A percentile compares a stretch with the other conserved stretches of the same genome.
Conservation (phyloP, 2,888 invertebrate species). For the Seladonia tumulorum region DNA sequence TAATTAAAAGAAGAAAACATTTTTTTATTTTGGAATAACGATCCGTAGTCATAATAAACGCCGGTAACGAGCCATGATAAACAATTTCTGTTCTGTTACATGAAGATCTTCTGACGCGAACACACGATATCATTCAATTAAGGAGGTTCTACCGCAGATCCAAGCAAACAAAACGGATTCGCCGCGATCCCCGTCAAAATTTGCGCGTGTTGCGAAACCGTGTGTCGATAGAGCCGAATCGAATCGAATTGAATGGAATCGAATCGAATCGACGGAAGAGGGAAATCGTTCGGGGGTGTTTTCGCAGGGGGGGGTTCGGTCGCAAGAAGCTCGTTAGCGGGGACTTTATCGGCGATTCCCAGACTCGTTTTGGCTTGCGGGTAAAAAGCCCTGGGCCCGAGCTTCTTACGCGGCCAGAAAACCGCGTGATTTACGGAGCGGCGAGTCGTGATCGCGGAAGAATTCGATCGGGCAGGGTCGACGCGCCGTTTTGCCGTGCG, state of each 20-base stretch:
- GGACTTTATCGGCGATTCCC: not conserved
- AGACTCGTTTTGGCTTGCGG: not conserved
- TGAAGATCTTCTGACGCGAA: too few species aligned
- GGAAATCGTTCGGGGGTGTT: not conserved
- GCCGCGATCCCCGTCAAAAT: not conserved
- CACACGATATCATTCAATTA: not conserved
- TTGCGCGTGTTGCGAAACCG: not conserved
- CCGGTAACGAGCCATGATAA: too few species aligned
- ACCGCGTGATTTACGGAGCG: constrained; percentile 12
- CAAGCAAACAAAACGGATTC: not conserved
- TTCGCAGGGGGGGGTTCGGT: not conserved
- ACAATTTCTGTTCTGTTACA: too few species aligned
- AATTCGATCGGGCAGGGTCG: constrained; percentile 33
- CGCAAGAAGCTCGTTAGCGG: constrained; percentile 22
- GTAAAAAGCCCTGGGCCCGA: not conserved
- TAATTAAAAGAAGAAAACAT: too few species aligned
- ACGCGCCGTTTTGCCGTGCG: constrained; percentile 15
- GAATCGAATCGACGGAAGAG: not conserved
- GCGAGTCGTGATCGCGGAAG: constrained; percentile 29
- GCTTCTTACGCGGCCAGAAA: not conserved
- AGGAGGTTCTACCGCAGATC: not conserved
- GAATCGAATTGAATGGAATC: not conserved
- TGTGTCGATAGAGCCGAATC: not conserved
- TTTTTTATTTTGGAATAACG: too few species aligned
- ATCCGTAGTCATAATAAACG: too few species aligned